Evolutionary conservation across 2,888 invertebrate genomes (phyloP).

Genomic region (Lasius platythorax): DNA sequence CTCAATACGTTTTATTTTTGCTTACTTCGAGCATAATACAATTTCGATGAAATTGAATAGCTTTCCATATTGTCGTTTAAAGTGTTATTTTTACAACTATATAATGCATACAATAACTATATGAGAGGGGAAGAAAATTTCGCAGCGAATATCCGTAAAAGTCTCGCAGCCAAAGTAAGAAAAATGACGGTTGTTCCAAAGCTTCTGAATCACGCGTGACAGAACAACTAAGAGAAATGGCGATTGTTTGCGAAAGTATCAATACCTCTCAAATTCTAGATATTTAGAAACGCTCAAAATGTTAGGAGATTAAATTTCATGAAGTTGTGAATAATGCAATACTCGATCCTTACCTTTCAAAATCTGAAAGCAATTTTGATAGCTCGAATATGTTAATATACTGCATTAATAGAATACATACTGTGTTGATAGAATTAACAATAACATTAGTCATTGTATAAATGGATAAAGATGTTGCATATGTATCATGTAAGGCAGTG

Average conservation of each 20-base stretch:
- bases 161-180: background rate
- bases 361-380: background rate
- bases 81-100: background rate
- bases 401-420: background rate
- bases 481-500: constrained; percentile 19
- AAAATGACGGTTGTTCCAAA: background rate
- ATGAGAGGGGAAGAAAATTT: background rate
- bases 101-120: background rate
- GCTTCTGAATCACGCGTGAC: background rate
- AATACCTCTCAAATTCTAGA: background rate
- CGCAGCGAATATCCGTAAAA: background rate
- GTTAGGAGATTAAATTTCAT: background rate
- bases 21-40: background rate
- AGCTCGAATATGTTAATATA: background rate
- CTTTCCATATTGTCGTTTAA: background rate
- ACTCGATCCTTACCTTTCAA: background rate
- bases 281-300: background rate
- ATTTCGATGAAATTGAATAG: background rate
- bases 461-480: background rate
- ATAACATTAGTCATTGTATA: constrained; percentile 21
- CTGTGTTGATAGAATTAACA: background rate
- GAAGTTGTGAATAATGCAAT: constrained; percentile 1
- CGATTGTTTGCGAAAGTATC: background rate
- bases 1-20: background rate
- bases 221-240: background rate